These are phyloP conservation scores for Synanthedon vespiformis DNA, from an alignment of 2,888 invertebrate species.

Conservation along the genomic window DNA sequence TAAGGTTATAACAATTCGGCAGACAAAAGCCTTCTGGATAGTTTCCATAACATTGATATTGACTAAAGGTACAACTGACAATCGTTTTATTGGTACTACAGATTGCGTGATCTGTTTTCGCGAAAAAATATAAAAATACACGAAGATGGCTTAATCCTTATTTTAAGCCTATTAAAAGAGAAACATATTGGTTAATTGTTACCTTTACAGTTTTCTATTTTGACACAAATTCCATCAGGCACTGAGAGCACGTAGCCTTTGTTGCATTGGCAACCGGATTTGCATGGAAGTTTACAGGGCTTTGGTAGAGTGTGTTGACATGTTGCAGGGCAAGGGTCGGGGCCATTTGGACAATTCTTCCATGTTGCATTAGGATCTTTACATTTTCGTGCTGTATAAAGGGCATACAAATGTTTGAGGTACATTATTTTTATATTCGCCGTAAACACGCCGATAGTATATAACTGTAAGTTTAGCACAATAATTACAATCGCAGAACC, in stretches of 20 bases:
- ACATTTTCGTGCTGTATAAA: constrained; percentile 4
- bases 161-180: neutral
- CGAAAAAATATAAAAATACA: neutral
- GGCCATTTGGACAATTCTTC: constrained; percentile 3
- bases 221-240: constrained; percentile 4
- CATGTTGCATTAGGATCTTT: constrained; percentile 8
- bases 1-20: neutral
- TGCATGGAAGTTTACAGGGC: neutral
- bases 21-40: constrained; percentile 7
- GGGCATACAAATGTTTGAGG: neutral
- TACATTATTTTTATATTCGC: neutral
- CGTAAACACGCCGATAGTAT: no score
- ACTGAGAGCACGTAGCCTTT: constrained; percentile 7
- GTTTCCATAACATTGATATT: constrained; percentile 4
- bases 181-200: neutral
- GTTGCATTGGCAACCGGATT: constrained; percentile 7
- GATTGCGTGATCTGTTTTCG: constrained; percentile 4
- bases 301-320: constrained; percentile 6
- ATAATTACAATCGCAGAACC: no score
- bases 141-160: neutral
- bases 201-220: constrained; percentile 6
- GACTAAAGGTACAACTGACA: constrained; percentile 4
- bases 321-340: constrained; percentile 5
- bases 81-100: constrained; percentile 6
- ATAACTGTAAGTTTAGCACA: no score